Base-by-base conservation (phyloP, 2,113 vertebrate species). In the Castor canadensis region DNA sequence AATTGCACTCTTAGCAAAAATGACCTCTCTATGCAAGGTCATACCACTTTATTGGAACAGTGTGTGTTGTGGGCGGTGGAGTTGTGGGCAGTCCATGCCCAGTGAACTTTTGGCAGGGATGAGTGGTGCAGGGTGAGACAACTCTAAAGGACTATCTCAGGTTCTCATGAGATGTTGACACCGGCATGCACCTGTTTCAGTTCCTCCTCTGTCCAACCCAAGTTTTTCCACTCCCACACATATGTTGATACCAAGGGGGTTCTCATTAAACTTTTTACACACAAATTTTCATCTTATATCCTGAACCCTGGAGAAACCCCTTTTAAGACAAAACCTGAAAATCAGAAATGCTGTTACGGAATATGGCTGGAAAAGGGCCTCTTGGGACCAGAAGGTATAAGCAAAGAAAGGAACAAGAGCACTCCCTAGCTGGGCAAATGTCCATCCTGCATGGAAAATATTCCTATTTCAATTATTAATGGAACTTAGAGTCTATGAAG, bases 291-390 rank as follows among this genome's bases (percentile, higher is more conserved):
- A 58, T 72, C 43, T 95, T 56, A 83, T 11, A 75, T 16, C 28
- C 26, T 40, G 32, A 72, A 24, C 60, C 58, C 62, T 69, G 6
- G 32, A 30, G 30, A 89, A 62, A 75, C 4, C 32, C n/a, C n/a
- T 56, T 22, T 64, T 66, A 81, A 73, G 49, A 84, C 10, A 56
- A 96, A 93, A 12, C 19, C 67, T 93, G 73, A 89, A 82, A 45
- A 16, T 45, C 20, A 95, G 79, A 60, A 87, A 89, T 82, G 0
- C 10, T 64, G 19, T 64, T 49, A 86, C 2, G 9, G 40, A 95
- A 43, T 32, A 52, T 0, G 80, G 15, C 30, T 92, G 47, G 45
- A 87, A 24, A 88, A 82, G 9, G 17, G 35, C 64, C 40, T 69
- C 54, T 62, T 43, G 20, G 45, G 93, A 79, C 22, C 45, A 83